A percentile compares a stretch with the other conserved stretches of the same genome.
Evolutionary conservation across 2,797 vertebrate genomes (phyloP).

Genomic region (Malacoraja senta): DNA sequence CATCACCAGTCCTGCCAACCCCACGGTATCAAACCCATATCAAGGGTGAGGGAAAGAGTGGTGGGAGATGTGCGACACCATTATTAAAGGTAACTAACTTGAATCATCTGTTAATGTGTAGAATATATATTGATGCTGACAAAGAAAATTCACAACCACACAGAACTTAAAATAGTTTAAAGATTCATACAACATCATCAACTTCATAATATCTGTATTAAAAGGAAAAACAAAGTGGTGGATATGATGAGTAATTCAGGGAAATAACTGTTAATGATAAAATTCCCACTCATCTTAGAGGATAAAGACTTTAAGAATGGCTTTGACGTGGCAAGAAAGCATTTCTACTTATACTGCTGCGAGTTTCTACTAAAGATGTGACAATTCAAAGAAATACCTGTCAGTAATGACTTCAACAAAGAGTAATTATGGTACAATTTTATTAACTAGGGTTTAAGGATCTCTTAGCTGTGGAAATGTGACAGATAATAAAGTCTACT

Average conservation of each 20-base stretch:
- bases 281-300: background rate
- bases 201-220: too few relatives aligned
- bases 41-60: too few relatives aligned
- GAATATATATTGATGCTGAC: too few relatives aligned
- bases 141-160: too few relatives aligned
- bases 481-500: background rate
- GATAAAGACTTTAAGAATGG: background rate
- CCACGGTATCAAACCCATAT: too few relatives aligned
- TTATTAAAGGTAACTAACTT: too few relatives aligned
- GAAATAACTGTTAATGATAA: background rate
- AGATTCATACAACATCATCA: too few relatives aligned
- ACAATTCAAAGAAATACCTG: background rate
- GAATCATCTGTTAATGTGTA: too few relatives aligned
- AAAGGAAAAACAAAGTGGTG: background rate
- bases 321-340: background rate
- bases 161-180: too few relatives aligned
- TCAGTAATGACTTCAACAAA: background rate
- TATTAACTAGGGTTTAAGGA: background rate
- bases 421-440: background rate
- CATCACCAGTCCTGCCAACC: too few relatives aligned
- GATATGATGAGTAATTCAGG: background rate
- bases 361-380: background rate
- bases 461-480: background rate
- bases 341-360: background rate
- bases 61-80: too few relatives aligned